Base-by-base conservation (phyloP, 2,888 invertebrate species). In the Pachymerium ferrugineum region DNA sequence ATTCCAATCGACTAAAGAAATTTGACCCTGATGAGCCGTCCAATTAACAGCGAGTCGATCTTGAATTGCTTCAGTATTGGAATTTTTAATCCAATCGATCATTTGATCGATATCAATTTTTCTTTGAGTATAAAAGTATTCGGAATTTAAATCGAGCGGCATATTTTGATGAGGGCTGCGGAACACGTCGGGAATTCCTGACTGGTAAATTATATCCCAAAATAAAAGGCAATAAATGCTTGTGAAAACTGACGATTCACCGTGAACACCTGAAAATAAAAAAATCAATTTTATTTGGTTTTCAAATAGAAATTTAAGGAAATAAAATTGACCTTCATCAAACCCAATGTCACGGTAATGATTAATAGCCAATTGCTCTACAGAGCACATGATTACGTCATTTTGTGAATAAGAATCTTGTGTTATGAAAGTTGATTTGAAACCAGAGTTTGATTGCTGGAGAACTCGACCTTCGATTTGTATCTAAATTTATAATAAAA, bases 161-260 rank as follows among this genome's bases (percentile, higher is more conserved):
- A 84, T 85, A 4, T 82, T 79, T 81, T 93, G 92, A 80, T 87
- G 88, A 3, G 83, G 82, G 0, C 86, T 87, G 62, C 90, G 83
- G 81, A 91, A 93, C 12, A 87, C 84, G 75, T 90, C 89, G 0
- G 85, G 83, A 14, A 88, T 83, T 76, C 85, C 84, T 12, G 81
- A 77, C 74, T 83, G 80, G 78, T 88, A 90, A 69, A 94, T 87
- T 1, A 92, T 87, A 77, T 93, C 90, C 92, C 93, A 94, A 82
- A 93, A 91, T 6, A 91, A 82, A 0, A 90, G 82, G 38, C 85
- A 85, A 81, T 89, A 89, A 74, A 92, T 80, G 0, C 87, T 86
- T 2, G 84, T 84, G 5, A 90, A 84, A 16, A 89, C 85, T 0
- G 86, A 83, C 1, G 90, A 89, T 81, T 92, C 92, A 79, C 88